phyloP scores from a whole-genome alignment of 2,113 vertebrate species.

The Monopterus albus region DNA sequence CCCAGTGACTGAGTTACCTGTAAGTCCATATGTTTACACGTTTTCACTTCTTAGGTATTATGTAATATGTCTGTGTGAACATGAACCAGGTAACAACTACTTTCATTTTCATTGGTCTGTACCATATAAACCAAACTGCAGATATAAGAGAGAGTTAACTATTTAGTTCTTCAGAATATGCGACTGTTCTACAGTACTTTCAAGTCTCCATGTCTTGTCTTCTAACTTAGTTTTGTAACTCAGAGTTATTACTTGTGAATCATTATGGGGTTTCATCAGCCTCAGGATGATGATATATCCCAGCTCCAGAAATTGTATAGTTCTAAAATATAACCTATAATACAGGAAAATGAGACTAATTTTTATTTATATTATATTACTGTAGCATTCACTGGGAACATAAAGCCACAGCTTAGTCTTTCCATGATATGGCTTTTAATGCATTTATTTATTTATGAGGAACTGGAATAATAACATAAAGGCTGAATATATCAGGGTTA shows the following conservation, averaged over 20 bases:
- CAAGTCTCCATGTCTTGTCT: not conserved
- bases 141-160: not conserved
- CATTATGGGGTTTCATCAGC: not conserved
- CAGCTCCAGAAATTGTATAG: not conserved
- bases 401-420: not conserved
- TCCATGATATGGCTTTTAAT: not conserved
- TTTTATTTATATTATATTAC: not conserved
- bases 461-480: not conserved
- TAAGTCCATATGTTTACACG: no score
- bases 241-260: not conserved
- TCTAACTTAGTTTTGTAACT: not conserved
- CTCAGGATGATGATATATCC: not conserved
- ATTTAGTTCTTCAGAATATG: not conserved
- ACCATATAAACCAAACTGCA: not conserved
- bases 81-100: not conserved
- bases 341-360: not conserved
- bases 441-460: not conserved
- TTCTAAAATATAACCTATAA: not conserved
- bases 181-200: not conserved
- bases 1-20: not conserved
- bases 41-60: not conserved
- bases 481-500: not conserved
- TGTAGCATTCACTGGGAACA: not conserved
- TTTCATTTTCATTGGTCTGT: not conserved
- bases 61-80: not conserved